Evolutionary conservation across 2,888 invertebrate genomes (phyloP).

Genomic region (Synergus laeviventris): DNA sequence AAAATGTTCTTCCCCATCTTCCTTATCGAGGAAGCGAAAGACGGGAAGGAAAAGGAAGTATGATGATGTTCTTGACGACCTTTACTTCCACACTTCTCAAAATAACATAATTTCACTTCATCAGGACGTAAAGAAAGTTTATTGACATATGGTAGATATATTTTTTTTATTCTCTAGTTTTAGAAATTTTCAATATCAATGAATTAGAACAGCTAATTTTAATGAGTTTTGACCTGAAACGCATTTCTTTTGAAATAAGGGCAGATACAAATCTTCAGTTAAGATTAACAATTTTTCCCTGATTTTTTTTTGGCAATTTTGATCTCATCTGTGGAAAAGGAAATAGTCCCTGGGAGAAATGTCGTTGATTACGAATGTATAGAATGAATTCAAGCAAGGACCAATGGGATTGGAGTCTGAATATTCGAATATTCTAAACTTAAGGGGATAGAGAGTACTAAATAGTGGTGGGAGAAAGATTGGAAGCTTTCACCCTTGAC

Average conservation of each 20-base stretch:
- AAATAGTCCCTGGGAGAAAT: conserved; percentile 7
- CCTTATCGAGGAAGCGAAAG: conserved; percentile 17
- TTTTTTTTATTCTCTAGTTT: too few species aligned
- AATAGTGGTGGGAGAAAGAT: conserved; percentile 15
- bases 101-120: background rate
- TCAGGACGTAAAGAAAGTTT: too few species aligned
- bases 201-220: too few species aligned
- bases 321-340: background rate
- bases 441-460: background rate
- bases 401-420: background rate
- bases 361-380: background rate
- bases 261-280: too few species aligned
- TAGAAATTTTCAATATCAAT: too few species aligned
- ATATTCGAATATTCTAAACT: conserved; percentile 6
- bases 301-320: background rate
- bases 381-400: background rate
- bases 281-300: too few species aligned
- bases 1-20: conserved; percentile 22
- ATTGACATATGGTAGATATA: too few species aligned
- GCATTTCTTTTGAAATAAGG: too few species aligned
- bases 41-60: conserved; percentile 8
- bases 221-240: background rate
- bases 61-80: background rate
- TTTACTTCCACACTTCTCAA: background rate
- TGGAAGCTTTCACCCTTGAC: conserved; percentile 60